Base-by-base conservation (phyloP, 2,888 invertebrate genomes). In the Allophyes oxyacanthae region DNA sequence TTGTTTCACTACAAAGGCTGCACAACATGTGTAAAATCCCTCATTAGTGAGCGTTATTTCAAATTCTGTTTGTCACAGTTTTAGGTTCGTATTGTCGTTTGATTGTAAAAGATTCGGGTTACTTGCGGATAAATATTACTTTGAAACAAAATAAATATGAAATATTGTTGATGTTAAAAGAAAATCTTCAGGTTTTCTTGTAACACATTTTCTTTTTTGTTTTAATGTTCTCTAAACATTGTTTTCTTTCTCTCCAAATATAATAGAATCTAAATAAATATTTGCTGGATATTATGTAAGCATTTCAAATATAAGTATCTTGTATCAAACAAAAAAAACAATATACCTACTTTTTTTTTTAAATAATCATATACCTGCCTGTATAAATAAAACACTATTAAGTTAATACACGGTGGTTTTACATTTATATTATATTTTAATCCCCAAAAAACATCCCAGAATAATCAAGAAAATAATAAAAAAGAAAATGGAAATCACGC, bases 401-500 rank as follows among this genome's bases (percentile, higher is more conserved):
- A 20, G 20, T 20, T 20, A 20, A 20, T 20, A 20, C 2, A 20
- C 20, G 20, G 2, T 4, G 4, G 20, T 4, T 20, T n/a, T n/a
- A n/a, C 20, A 20, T 20, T 3, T 20, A 3, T 20, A 20, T 13
- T 32, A 32, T 32, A 6, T 10, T 13, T 3, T 34, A 11, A 13
- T 36, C 14, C 8, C 36, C 36, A 36, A 5, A n/a, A 34, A 5
- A 4, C 11, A 36, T 28, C 34, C 0, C 0, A 41, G 33, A 54
- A 51, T 26, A 44, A 36, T 26, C 13, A 25, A 28, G 11, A 37
- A 49, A 36, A 36, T 56, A 44, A 48, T 40, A 64, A 64, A 65
- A 64, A 60, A 57, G 48, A 63, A 68, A 71, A 67, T 73, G 63
- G 51, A 67, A 73, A 71, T 68, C 74, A 61, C 68, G 72, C 69